Conservation (phyloP, 2,113 vertebrate genomes). For the Leptodactylus fuscus region DNA sequence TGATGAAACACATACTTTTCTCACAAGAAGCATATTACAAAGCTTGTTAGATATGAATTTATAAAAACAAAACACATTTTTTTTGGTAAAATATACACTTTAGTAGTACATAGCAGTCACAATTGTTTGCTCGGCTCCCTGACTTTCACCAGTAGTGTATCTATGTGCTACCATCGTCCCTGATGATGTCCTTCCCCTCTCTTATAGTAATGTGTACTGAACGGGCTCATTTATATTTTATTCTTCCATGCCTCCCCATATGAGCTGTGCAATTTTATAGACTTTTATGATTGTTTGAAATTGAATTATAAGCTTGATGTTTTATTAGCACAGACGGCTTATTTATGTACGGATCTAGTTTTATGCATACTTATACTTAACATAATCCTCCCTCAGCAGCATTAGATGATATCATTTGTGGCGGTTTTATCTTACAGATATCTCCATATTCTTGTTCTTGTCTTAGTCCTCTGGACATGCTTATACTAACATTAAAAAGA, state of each 20-base stretch:
- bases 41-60: too few species aligned
- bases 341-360: slow-evolving; percentile 18
- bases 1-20: too few species aligned
- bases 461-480: neutral
- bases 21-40: too few species aligned
- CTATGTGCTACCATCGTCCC: neutral
- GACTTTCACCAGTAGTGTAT: neutral
- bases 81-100: neutral
- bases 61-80: too few species aligned
- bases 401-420: neutral
- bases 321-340: slow-evolving; percentile 31
- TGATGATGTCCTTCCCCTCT: neutral
- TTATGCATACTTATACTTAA: neutral
- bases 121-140: too few species aligned
- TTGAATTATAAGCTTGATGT: slow-evolving; percentile 16
- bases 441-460: neutral
- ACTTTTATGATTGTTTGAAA: slow-evolving; percentile 27
- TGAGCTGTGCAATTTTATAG: slow-evolving; percentile 23
- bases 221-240: slow-evolving; percentile 38
- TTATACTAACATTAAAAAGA: neutral
- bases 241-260: neutral
- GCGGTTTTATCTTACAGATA: neutral
- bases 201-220: slow-evolving; percentile 10
- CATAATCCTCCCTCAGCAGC: neutral
- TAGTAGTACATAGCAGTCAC: neutral